Percentiles rank a stretch among this genome's conserved stretches.
Evolutionary conservation across 2,113 vertebrate species (phyloP).

Genomic region (Sylvilagus bachmani): DNA sequence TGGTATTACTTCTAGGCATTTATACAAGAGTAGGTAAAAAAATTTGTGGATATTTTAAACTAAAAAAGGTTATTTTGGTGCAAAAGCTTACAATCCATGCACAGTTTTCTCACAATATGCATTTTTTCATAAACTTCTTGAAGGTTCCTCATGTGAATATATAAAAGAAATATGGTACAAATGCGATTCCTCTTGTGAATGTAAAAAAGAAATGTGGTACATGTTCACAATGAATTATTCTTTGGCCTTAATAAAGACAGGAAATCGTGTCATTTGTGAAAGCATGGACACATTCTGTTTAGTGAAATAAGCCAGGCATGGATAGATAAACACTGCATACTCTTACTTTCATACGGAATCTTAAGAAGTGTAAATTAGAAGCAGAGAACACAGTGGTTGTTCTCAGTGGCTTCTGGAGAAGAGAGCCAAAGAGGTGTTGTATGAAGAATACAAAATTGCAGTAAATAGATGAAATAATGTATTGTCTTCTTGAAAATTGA

Average conservation of each 20-base stretch:
- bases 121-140: neutral
- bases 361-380: neutral
- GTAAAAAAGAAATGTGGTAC: neutral
- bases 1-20: too few relatives aligned
- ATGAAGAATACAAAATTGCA: neutral
- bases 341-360: neutral
- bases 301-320: neutral
- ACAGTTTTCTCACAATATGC: too few relatives aligned
- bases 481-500: neutral
- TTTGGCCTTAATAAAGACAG: neutral
- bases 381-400: too few relatives aligned
- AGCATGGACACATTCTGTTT: neutral
- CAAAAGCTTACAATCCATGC: too few relatives aligned
- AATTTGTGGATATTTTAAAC: too few relatives aligned
- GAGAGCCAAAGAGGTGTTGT: neutral
- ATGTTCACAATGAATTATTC: neutral
- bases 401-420: neutral
- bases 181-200: neutral
- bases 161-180: neutral
- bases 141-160: neutral
- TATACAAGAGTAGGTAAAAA: too few relatives aligned
- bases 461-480: neutral
- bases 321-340: neutral
- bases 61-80: too few relatives aligned
- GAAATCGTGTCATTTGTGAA: neutral